Percentiles rank a stretch among this genome's conserved stretches.
Conservation (phyloP, 2,113 vertebrate genomes). For the Bucco capensis region DNA sequence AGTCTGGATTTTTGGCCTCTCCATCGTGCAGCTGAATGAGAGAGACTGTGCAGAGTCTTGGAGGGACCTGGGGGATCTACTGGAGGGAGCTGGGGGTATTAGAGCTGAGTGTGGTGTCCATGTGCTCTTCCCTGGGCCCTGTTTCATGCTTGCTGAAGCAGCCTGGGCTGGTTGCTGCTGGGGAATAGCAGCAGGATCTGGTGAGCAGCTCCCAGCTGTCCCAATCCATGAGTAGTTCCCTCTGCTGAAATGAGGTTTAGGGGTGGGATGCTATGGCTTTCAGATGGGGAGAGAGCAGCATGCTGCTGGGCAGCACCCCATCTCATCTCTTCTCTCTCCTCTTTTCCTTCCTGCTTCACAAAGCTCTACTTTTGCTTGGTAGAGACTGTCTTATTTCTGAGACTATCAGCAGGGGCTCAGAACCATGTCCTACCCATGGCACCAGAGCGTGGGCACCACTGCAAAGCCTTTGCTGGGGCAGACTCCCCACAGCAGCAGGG, state of each 20-base stretch:
- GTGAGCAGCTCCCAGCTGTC: neutral
- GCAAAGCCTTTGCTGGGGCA: neutral
- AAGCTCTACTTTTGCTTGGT: neutral
- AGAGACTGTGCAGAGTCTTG: neutral
- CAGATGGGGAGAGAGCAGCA: neutral
- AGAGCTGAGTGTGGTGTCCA: neutral
- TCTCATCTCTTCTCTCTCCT: neutral
- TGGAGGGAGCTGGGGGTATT: neutral
- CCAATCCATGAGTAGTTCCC: fast-evolving
- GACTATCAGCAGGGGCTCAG: neutral
- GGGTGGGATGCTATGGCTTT: neutral
- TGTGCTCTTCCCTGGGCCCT: fast-evolving
- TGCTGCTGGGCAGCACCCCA: neutral
- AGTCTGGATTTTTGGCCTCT: neutral
- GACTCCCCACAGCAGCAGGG: neutral
- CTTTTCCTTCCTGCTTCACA: neutral
- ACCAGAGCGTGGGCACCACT: fast-evolving
- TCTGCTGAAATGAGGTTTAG: neutral
- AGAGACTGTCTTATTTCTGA: neutral
- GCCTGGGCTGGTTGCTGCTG: neutral
- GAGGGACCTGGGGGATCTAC: fast-evolving
- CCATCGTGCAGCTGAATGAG: neutral
- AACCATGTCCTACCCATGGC: neutral
- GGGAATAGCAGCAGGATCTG: neutral
- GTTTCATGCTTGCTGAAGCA: neutral